Conservation (phyloP, 2,113 vertebrate species). For the Galemys pyrenaicus region DNA sequence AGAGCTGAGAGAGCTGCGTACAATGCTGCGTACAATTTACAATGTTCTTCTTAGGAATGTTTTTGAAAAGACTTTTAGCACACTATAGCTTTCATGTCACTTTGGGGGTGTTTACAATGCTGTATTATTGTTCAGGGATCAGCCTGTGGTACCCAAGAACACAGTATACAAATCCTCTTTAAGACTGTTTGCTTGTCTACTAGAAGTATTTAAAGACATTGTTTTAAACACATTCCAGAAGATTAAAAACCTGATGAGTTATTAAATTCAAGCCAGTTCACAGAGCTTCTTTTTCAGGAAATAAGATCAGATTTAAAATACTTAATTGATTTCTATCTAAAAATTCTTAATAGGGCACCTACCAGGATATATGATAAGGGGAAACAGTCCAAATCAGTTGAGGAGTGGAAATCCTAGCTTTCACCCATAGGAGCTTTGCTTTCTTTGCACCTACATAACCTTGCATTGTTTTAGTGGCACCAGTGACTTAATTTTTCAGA, state of each 20-base stretch:
- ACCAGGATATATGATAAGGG: background rate
- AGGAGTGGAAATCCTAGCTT: background rate
- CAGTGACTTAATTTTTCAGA: background rate
- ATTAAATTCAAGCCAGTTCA: background rate
- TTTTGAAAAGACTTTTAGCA: background rate
- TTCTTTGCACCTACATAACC: background rate
- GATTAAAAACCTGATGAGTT: background rate
- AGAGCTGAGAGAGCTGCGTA: background rate
- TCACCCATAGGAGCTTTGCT: background rate
- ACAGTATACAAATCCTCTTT: background rate
- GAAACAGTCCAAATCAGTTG: background rate
- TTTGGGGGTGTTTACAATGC: slow-evolving; percentile 39
- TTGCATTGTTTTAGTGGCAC: background rate
- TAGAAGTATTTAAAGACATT: background rate
- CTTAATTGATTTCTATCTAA: background rate
- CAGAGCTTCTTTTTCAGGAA: background rate
- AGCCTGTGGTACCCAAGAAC: background rate
- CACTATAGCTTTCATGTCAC: slow-evolving; percentile 31
- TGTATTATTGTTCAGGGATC: background rate
- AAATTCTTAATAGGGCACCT: background rate
- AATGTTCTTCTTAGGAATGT: slow-evolving; percentile 46
- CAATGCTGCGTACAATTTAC: background rate
- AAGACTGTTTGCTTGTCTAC: background rate
- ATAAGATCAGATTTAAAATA: background rate
- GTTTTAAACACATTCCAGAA: background rate